Evolutionary conservation across 1,140 invertebrate genomes (phyloP).

Genomic region (Cydia amplana): DNA sequence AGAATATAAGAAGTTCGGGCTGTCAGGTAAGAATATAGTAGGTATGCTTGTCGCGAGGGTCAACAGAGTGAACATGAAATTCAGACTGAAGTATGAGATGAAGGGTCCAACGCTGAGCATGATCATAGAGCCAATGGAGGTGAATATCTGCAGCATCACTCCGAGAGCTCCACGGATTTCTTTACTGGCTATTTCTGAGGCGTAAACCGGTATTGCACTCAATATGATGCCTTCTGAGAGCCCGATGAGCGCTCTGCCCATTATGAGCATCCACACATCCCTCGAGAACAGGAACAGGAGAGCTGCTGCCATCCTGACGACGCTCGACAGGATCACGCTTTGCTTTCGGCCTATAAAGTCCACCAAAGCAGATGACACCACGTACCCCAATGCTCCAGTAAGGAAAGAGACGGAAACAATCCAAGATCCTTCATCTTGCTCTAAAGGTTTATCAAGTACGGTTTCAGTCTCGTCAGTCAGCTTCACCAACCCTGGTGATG

Average conservation of each 20-base stretch:
- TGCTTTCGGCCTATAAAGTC: not conserved
- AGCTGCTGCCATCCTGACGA: not conserved
- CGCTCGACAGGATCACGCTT: not conserved
- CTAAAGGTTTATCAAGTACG: not conserved
- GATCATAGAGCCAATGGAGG: conserved; percentile 44
- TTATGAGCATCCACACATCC: not conserved
- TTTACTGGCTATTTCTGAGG: conserved; percentile 34
- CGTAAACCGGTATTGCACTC: conserved; percentile 4
- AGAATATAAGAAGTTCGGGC: conserved; percentile 47
- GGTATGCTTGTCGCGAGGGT: conserved; percentile 35
- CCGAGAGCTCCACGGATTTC: conserved; percentile 47
- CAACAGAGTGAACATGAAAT: conserved; percentile 38
- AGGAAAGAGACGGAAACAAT: not conserved
- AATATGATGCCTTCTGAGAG: not conserved
- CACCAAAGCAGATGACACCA: not conserved
- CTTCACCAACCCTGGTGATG: conserved; percentile 11
- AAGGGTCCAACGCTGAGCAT: conserved; percentile 51
- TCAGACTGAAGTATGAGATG: conserved; percentile 43
- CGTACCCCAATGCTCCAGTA: not conserved
- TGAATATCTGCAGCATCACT: conserved; percentile 49
- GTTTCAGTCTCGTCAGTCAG: not conserved
- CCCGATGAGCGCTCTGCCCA: not conserved
- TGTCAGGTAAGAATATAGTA: conserved; percentile 47
- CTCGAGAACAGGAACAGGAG: conserved; percentile 15
- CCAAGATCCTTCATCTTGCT: conserved; percentile 12